Conservation (phyloP, 2,797 vertebrate genomes). For the Heterohyrax brucei region DNA sequence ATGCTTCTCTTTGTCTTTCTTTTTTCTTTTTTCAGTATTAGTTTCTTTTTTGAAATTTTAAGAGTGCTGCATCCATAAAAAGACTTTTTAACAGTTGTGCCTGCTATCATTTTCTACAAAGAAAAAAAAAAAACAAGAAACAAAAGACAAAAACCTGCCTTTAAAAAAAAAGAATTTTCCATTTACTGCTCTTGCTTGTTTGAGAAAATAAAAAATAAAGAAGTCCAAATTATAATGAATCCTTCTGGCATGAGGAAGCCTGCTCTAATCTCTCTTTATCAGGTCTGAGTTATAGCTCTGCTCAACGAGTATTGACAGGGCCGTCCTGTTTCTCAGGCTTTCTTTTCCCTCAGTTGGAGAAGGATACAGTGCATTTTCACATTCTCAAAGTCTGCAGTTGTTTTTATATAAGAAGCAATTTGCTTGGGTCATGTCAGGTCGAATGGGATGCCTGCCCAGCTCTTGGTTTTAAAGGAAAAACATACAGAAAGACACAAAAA, state of each 20-base stretch:
- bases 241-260: constrained; percentile 88
- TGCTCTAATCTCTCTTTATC: constrained; percentile 90
- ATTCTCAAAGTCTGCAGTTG: constrained; percentile 93
- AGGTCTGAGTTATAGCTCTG: constrained; percentile 90
- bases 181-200: constrained; percentile 78
- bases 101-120: constrained; percentile 55
- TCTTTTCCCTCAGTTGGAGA: constrained; percentile 90
- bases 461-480: constrained; percentile 95
- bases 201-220: constrained; percentile 85
- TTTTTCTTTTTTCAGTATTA: constrained; percentile 77
- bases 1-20: constrained; percentile 85
- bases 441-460: constrained; percentile 93
- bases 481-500: constrained; percentile 95
- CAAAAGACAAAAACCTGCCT: constrained; percentile 71
- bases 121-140: neutral
- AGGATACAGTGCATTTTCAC: constrained; percentile 92
- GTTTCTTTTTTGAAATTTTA: constrained; percentile 64
- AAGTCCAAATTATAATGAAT: constrained; percentile 89
- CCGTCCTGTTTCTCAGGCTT: constrained; percentile 90
- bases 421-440: constrained; percentile 94
- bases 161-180: constrained; percentile 86
- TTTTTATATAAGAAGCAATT: constrained; percentile 95
- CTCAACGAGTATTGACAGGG: constrained; percentile 90
- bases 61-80: constrained; percentile 68
- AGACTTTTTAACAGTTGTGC: constrained; percentile 72